phyloP scores from a whole-genome alignment of 2,113 vertebrate species.

The Sus scrofa region T2T-Sscrofa CM000819.6:28493001-28493500 shows the following conservation, averaged over 20 bases:
- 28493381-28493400: background rate
- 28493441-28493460: conserved; percentile 5
- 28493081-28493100: too few species aligned
- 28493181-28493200: background rate
- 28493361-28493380: background rate
- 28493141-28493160: too few species aligned
- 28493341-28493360: background rate
- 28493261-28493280: background rate
- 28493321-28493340: background rate
- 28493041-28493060: too few species aligned
- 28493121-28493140: too few species aligned
- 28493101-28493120: too few species aligned
- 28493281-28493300: background rate
- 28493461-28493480: background rate
- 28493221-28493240: background rate
- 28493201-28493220: background rate
- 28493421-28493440: background rate
- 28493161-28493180: too few species aligned
- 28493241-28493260: background rate
- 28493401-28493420: conserved; percentile 25
- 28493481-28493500: background rate
- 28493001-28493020: too few species aligned
- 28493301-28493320: background rate
- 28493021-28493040: too few species aligned
- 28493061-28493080: too few species aligned